phyloP scores from a whole-genome alignment of 2,113 vertebrate genomes.

The Tetrax tetrax region DNA sequence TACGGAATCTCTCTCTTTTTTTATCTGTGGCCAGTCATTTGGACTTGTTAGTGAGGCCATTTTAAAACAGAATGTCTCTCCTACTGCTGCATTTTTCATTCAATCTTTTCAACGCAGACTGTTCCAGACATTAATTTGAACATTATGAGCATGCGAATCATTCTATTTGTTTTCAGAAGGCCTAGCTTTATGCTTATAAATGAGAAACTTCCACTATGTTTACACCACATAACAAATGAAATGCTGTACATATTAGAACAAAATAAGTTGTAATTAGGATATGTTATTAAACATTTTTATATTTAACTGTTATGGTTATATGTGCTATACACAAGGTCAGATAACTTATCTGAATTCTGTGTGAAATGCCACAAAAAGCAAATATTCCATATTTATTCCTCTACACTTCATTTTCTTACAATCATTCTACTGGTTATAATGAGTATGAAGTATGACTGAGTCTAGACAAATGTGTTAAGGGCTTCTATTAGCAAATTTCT shows the following conservation, averaged over 20 bases:
- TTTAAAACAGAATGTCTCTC: not conserved
- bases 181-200: not conserved
- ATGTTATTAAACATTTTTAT: not conserved
- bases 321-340: not conserved
- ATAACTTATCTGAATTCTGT: not conserved
- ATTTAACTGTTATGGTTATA: not conserved
- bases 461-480: slow-evolving; percentile 51
- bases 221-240: not conserved
- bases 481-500: slow-evolving; percentile 54
- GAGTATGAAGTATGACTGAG: slow-evolving; percentile 12
- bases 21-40: not conserved
- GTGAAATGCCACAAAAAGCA: not conserved
- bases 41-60: not conserved
- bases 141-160: not conserved
- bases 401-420: not conserved
- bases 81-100: not conserved
- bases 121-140: not conserved
- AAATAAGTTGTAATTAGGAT: not conserved
- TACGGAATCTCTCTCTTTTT: not conserved
- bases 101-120: not conserved
- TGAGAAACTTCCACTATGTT: not conserved
- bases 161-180: not conserved
- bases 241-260: not conserved
- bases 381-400: not conserved
- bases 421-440: not conserved